phyloP scores from a whole-genome alignment of 2,888 invertebrate species.

The Netelia inedita region DNA sequence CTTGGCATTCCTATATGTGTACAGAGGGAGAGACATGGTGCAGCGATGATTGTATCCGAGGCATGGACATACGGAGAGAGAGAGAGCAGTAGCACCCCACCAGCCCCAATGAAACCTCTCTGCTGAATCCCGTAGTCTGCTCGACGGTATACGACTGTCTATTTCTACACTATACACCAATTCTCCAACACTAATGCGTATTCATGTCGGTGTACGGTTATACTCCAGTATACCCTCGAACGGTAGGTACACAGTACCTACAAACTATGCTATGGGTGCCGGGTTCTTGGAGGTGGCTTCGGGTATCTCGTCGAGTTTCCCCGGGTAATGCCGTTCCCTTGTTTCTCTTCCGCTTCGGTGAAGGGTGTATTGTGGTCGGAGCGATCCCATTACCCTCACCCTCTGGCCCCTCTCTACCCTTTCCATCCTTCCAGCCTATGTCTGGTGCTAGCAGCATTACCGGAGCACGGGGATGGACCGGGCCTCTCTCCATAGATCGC shows the following conservation, averaged over 20 bases:
- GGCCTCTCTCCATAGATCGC: conserved; percentile 52
- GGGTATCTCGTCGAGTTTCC: conserved; percentile 76
- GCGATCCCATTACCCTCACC: conserved; percentile 68
- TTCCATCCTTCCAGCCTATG: conserved; percentile 68
- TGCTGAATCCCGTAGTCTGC: conserved; percentile 3
- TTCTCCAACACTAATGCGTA: conserved; percentile 71
- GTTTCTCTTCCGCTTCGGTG: conserved; percentile 83
- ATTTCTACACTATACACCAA: conserved; percentile 42
- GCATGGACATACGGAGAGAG: conserved; percentile 35
- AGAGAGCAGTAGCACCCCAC: neutral
- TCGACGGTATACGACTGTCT: conserved; percentile 38
- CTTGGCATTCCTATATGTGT: conserved; percentile 26
- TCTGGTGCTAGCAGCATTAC: conserved; percentile 73
- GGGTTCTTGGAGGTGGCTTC: conserved; percentile 75
- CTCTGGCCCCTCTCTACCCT: neutral
- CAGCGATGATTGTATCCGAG: conserved; percentile 52
- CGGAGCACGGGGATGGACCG: conserved; percentile 37
- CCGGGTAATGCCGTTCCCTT: conserved; percentile 83
- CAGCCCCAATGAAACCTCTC: conserved; percentile 33
- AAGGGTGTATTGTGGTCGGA: conserved; percentile 82
- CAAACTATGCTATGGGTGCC: conserved; percentile 42
- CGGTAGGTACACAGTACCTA: conserved; percentile 66
- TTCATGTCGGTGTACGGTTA: conserved; percentile 69
- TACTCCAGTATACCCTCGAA: conserved; percentile 53
- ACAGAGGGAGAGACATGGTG: conserved; percentile 38